Percentiles rank a stretch among this genome's conserved stretches.
These are phyloP conservation scores for Drosophila orena DNA, from an alignment of 1,140 invertebrate species.

Conservation along the genomic window DNA sequence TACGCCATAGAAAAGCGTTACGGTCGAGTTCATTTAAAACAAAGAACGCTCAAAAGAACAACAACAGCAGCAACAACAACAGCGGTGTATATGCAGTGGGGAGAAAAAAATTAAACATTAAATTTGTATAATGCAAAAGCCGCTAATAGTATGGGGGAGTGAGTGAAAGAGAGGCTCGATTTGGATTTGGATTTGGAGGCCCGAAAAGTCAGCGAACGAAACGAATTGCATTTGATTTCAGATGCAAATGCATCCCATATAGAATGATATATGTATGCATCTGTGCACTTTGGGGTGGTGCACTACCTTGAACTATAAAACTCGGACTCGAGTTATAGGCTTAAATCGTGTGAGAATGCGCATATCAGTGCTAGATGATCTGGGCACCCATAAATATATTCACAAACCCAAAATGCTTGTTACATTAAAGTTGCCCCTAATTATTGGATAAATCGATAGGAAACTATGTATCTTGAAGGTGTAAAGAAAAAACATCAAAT, in stretches of 20 bases:
- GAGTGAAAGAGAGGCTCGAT: conserved; percentile 14
- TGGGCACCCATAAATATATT: not conserved
- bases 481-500: not conserved
- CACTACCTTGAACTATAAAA: conserved; percentile 52
- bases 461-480: not conserved
- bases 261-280: conserved; percentile 42
- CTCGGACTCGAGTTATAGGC: not conserved
- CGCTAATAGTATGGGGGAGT: conserved; percentile 60
- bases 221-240: conserved; percentile 71
- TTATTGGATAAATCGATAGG: not conserved
- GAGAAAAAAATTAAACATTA: conserved; percentile 78
- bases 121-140: conserved; percentile 81
- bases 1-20: conserved; percentile 84
- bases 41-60: conserved; percentile 81
- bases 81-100: conserved; percentile 16
- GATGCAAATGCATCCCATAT: conserved; percentile 47
- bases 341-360: not conserved
- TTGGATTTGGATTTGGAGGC: conserved; percentile 5
- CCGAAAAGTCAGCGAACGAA: conserved; percentile 71
- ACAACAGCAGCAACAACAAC: conserved; percentile 68
- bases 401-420: not conserved
- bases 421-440: not conserved
- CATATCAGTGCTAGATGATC: not conserved
- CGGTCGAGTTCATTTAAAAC: conserved; percentile 83
- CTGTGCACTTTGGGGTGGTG: conserved; percentile 3